phyloP scores from a whole-genome alignment of 2,888 invertebrate species.

The Stenchaetothrips biformis region DNA sequence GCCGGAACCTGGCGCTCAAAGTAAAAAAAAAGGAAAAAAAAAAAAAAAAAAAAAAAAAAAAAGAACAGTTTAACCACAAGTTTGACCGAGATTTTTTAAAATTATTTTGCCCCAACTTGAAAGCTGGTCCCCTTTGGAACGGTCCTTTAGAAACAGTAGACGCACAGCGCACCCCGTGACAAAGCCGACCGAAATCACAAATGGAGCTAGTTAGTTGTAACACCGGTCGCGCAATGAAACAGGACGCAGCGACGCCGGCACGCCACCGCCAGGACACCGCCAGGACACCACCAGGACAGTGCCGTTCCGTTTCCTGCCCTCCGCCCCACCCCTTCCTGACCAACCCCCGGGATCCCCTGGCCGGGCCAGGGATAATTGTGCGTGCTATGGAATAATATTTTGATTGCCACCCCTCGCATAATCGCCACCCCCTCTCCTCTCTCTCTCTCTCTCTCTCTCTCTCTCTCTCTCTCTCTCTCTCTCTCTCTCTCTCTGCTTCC shows the following conservation, averaged over 20 bases:
- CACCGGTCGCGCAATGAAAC: background rate
- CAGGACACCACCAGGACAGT: too few relatives aligned
- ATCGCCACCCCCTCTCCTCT: background rate
- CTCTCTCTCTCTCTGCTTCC: background rate
- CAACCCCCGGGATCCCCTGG: background rate
- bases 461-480: background rate
- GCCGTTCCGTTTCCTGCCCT: background rate
- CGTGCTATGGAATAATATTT: constrained; percentile 22
- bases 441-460: background rate
- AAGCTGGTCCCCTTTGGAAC: too few relatives aligned
- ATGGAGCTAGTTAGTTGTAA: background rate
- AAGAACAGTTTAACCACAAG: too few relatives aligned
- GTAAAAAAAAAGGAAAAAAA: too few relatives aligned
- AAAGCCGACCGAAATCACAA: background rate
- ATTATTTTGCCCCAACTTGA: too few relatives aligned
- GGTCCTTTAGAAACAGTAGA: background rate
- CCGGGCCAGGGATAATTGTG: background rate
- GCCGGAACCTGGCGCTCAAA: too few relatives aligned
- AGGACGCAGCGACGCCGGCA: background rate
- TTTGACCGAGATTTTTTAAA: too few relatives aligned
- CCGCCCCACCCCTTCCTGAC: background rate
- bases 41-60: too few relatives aligned
- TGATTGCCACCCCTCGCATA: constrained; percentile 22
- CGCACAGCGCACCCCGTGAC: background rate
- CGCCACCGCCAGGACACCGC: background rate